phyloP scores from a whole-genome alignment of 2,113 vertebrate genomes.

The Eclectus roratus region DNA sequence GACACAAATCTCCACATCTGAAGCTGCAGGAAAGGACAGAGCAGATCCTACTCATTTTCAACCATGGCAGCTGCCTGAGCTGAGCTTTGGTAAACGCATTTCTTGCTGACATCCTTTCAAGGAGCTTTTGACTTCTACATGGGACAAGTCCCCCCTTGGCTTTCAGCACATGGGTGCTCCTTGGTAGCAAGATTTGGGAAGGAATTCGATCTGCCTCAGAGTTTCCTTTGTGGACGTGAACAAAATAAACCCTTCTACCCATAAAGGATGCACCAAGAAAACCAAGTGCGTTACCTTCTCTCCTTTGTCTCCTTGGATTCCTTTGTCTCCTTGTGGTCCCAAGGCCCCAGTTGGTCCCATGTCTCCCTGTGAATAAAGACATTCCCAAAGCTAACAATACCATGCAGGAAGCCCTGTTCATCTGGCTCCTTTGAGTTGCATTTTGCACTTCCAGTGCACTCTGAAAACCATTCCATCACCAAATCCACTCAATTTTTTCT shows the following conservation, averaged over 20 bases:
- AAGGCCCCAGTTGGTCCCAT: conserved; percentile 74
- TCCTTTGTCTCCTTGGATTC: conserved; percentile 83
- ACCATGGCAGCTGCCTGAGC: not conserved
- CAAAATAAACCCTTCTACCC: not conserved
- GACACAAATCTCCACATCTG: not conserved
- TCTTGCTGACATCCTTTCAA: not conserved
- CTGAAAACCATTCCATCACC: not conserved
- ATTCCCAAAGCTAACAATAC: not conserved
- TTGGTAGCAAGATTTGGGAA: not conserved
- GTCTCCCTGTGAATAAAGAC: conserved; percentile 77
- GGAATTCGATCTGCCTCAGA: not conserved
- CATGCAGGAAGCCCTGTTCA: not conserved
- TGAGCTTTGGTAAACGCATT: accelerated
- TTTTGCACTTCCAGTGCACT: not conserved
- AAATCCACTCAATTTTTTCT: not conserved
- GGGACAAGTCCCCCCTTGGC: not conserved
- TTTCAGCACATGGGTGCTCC: not conserved
- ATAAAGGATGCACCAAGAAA: not conserved
- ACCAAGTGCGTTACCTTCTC: conserved; percentile 74
- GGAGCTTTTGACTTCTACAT: not conserved
- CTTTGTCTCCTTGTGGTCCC: conserved; percentile 81
- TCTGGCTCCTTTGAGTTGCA: accelerated
- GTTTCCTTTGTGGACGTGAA: not conserved
- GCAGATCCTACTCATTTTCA: not conserved
- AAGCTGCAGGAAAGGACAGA: not conserved